Evolutionary conservation across 2,888 invertebrate genomes (phyloP).

Genomic region (Pristionchus maxplancki): DNA sequence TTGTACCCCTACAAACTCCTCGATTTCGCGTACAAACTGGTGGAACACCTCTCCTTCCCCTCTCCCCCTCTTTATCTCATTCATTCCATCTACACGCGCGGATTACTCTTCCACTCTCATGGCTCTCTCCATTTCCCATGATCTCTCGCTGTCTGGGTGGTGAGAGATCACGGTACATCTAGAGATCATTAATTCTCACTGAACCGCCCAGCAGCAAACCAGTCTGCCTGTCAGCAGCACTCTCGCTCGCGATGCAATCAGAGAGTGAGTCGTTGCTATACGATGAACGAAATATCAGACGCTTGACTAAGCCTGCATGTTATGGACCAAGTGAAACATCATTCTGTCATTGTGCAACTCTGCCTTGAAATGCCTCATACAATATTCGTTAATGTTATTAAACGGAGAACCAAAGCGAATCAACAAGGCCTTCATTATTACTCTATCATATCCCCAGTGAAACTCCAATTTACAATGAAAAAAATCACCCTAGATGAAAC

Average conservation of each 20-base stretch:
- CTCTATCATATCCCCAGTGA: neutral
- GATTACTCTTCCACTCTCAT: conserved; percentile 22
- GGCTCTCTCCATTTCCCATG: neutral
- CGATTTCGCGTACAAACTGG: conserved; percentile 17
- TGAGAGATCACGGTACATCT: neutral
- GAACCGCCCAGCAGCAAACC: neutral
- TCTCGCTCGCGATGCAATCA: conserved; percentile 40
- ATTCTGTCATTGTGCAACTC: neutral
- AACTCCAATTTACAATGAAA: neutral
- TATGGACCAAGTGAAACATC: neutral
- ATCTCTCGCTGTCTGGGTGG: neutral
- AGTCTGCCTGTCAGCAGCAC: conserved; percentile 21
- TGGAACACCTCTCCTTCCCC: neutral
- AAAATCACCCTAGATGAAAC: too few species aligned
- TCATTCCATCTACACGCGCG: neutral
- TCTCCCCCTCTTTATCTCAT: conserved; percentile 4
- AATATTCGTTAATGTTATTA: neutral
- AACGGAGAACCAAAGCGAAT: neutral
- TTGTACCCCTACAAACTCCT: neutral
- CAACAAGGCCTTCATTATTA: neutral
- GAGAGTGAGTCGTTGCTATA: too few species aligned
- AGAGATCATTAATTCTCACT: neutral
- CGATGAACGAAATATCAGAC: neutral
- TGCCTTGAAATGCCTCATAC: too few species aligned
- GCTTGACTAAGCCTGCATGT: neutral